Percentiles rank a stretch among this genome's conserved stretches.
Evolutionary conservation across 2,113 vertebrate genomes (phyloP).

Genomic region (Reinhardtius hippoglossoides): DNA sequence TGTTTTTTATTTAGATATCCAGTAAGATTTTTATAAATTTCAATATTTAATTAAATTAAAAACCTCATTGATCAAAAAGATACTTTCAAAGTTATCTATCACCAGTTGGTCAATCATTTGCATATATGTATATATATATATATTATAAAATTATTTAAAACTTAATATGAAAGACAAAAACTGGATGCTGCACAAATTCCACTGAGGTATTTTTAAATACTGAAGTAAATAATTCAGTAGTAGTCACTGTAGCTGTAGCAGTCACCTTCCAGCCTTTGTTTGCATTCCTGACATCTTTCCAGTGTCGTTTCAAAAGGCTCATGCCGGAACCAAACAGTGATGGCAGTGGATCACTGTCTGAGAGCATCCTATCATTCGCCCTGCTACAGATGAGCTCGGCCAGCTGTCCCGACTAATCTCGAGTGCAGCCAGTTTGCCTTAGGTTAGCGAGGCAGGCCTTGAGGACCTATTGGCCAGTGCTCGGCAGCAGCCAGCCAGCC

Average conservation of each 20-base stretch:
- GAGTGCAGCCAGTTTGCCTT: constrained; percentile 56
- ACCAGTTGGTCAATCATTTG: too few relatives aligned
- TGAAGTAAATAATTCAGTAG: too few relatives aligned
- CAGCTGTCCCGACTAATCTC: constrained; percentile 61
- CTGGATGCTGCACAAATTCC: too few relatives aligned
- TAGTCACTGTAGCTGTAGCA: background rate
- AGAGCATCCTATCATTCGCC: constrained; percentile 22
- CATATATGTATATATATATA: too few relatives aligned
- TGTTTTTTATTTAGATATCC: constrained; percentile 9
- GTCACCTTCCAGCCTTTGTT: background rate
- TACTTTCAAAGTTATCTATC: too few relatives aligned
- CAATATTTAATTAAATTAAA: too few relatives aligned
- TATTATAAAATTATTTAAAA: too few relatives aligned
- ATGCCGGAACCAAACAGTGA: constrained; percentile 18
- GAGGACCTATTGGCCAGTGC: constrained; percentile 66
- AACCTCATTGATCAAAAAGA: too few relatives aligned
- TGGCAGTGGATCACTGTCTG: constrained; percentile 31
- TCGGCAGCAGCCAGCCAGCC: constrained; percentile 60
- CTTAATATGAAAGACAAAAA: too few relatives aligned
- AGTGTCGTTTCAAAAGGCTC: background rate
- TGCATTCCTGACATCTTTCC: constrained; percentile 17
- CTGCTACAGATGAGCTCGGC: constrained; percentile 14
- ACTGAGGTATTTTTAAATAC: too few relatives aligned
- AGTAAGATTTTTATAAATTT: constrained; percentile 24
- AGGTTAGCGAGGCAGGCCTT: constrained; percentile 63